phyloP scores from a whole-genome alignment of 2,888 invertebrate genomes.

The Caenorhabditis wallacei region DNA sequence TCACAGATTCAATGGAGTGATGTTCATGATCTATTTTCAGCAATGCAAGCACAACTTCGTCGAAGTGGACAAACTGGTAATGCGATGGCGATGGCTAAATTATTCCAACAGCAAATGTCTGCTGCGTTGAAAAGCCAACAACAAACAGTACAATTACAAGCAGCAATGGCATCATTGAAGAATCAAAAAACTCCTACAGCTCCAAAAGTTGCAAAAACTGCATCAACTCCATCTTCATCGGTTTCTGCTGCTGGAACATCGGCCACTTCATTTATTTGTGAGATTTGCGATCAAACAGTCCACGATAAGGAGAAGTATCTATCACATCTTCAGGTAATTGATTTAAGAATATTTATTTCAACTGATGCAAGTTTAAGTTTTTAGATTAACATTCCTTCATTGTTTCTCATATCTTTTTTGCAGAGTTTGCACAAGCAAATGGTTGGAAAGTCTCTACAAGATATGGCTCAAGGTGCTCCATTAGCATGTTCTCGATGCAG shows the following conservation, averaged over 20 bases:
- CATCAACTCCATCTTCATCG: conserved; percentile 3
- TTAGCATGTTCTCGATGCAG: conserved; percentile 81
- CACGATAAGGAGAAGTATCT: conserved; percentile 74
- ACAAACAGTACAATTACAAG: conserved; percentile 29
- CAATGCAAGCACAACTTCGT: conserved; percentile 53
- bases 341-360: not conserved
- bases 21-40: conserved; percentile 15
- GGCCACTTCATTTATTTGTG: conserved; percentile 65
- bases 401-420: conserved; percentile 14
- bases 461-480: conserved; percentile 81
- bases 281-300: conserved; percentile 78
- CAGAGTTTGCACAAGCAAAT: conserved; percentile 78
- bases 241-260: not conserved
- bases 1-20: not conserved
- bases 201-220: conserved; percentile 8
- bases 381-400: too few species aligned
- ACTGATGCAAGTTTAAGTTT: too few species aligned
- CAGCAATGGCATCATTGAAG: conserved; percentile 25
- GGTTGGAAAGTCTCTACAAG: conserved; percentile 71
- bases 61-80: conserved; percentile 10
- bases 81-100: conserved; percentile 6
- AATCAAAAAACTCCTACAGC: conserved; percentile 8
- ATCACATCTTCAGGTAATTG: conserved; percentile 73
- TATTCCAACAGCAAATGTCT: conserved; percentile 40
- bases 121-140: conserved; percentile 10